These are phyloP conservation scores for Coleophora flavipennella DNA, from an alignment of 2,888 invertebrate genomes.

Conservation along the genomic window DNA sequence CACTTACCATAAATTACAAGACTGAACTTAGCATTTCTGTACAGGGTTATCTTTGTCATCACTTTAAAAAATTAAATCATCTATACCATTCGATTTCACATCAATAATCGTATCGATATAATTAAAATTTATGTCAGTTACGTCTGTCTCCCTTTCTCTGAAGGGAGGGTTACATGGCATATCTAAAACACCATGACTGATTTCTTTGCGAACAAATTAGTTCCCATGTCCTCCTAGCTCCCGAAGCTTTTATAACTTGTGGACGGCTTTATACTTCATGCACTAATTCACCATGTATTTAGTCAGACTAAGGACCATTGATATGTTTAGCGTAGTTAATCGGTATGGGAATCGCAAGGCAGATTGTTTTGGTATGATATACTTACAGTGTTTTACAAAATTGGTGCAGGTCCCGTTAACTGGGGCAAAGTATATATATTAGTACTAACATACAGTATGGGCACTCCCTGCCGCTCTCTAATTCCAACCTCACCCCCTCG, in stretches of 20 bases:
- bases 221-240: constrained; percentile 38
- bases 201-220: constrained; percentile 41
- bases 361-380: constrained; percentile 27
- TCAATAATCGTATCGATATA: neutral
- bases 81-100: neutral
- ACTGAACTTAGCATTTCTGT: no score
- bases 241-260: constrained; percentile 14
- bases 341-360: constrained; percentile 40
- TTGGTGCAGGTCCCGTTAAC: no score
- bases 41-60: constrained; percentile 1
- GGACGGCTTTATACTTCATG: constrained; percentile 14
- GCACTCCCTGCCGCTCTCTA: no score
- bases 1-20: no score
- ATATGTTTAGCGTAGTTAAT: constrained; percentile 37
- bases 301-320: constrained; percentile 32
- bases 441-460: no score
- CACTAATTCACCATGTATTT: constrained; percentile 17
- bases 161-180: constrained; percentile 20
- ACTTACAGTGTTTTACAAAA: no score
- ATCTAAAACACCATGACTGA: constrained; percentile 38
- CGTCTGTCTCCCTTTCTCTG: neutral
- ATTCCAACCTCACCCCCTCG: no score
- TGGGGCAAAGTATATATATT: no score
- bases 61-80: constrained; percentile 2
- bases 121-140: neutral